Evolutionary conservation across 2,888 invertebrate genomes (phyloP).

Genomic region (Hypsopygia costalis): DNA sequence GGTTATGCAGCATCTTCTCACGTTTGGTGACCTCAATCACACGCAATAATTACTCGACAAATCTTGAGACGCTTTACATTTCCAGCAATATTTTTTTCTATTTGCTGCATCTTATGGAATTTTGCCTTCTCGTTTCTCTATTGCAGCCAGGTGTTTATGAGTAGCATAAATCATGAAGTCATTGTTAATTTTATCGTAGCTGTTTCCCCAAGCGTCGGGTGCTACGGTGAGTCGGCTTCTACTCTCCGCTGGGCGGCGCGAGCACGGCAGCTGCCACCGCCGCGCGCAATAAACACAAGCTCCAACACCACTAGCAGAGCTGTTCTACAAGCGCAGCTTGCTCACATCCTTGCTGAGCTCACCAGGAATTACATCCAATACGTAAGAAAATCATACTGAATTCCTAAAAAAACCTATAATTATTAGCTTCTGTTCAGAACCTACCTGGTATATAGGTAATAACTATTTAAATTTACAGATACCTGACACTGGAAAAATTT

Average conservation of each 20-base stretch:
- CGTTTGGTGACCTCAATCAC: no score
- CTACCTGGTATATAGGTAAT: background rate
- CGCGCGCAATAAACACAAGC: constrained; percentile 23
- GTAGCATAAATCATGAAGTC: no score
- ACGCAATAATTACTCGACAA: no score
- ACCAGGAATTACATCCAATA: constrained; percentile 54
- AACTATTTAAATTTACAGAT: constrained; percentile 43
- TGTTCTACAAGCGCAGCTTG: constrained; percentile 62
- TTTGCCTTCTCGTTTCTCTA: no score
- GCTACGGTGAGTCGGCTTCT: constrained; percentile 89
- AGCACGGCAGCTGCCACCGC: constrained; percentile 83
- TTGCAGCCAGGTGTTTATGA: no score
- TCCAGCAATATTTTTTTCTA: no score
- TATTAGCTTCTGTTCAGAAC: no score
- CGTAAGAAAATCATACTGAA: constrained; percentile 28
- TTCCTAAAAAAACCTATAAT: no score
- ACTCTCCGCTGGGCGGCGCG: constrained; percentile 90
- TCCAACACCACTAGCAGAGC: constrained; percentile 30
- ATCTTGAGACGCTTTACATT: no score
- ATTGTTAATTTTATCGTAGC: no score
- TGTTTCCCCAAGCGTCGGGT: constrained; percentile 86
- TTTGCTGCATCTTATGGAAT: no score
- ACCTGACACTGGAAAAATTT: constrained; percentile 54
- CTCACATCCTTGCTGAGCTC: constrained; percentile 52
- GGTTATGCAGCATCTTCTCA: no score